Evolutionary conservation across 1,140 invertebrate species (phyloP).

Genomic region (Drosophila subpulchrella): DNA sequence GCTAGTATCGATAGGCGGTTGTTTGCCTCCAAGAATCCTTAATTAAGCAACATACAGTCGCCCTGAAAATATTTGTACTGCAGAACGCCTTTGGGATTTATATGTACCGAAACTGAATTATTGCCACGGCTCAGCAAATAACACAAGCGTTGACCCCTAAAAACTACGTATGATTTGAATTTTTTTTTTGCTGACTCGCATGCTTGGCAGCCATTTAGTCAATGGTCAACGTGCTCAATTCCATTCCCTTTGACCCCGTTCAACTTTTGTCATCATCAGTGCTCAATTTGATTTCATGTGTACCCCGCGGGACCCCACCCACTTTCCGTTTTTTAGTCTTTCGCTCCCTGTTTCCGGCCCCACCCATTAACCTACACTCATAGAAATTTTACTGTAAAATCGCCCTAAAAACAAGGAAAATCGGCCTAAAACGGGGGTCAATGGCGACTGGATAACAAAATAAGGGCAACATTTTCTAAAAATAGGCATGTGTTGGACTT

Average conservation of each 20-base stretch:
- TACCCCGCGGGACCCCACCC: not conserved
- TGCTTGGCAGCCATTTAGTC: slow-evolving; percentile 57
- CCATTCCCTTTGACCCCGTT: slow-evolving; percentile 67
- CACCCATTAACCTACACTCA: too few species aligned
- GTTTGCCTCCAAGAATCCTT: slow-evolving; percentile 7
- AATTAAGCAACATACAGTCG: slow-evolving; percentile 12
- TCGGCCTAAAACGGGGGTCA: too few species aligned
- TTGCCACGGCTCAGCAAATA: not conserved
- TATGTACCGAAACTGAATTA: slow-evolving; percentile 8
- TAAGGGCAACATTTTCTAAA: too few species aligned
- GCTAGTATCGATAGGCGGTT: slow-evolving; percentile 20
- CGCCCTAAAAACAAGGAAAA: too few species aligned
- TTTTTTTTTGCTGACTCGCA: slow-evolving; percentile 36
- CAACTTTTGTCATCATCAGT: slow-evolving; percentile 56
- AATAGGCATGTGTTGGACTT: too few species aligned
- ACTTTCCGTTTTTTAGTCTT: too few species aligned
- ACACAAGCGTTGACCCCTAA: not conserved
- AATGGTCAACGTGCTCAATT: slow-evolving; percentile 66
- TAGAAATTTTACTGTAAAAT: too few species aligned
- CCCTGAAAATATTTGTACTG: slow-evolving; percentile 7
- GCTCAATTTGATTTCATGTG: slow-evolving; percentile 67
- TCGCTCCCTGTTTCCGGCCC: too few species aligned
- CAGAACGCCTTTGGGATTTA: not conserved
- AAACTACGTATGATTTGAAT: not conserved
- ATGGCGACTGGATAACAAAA: too few species aligned